A percentile compares a stretch with the other conserved stretches of the same genome.
Evolutionary conservation across 2,797 vertebrate species (phyloP).

Genomic region (Melanogrammus aeglefinus): DNA sequence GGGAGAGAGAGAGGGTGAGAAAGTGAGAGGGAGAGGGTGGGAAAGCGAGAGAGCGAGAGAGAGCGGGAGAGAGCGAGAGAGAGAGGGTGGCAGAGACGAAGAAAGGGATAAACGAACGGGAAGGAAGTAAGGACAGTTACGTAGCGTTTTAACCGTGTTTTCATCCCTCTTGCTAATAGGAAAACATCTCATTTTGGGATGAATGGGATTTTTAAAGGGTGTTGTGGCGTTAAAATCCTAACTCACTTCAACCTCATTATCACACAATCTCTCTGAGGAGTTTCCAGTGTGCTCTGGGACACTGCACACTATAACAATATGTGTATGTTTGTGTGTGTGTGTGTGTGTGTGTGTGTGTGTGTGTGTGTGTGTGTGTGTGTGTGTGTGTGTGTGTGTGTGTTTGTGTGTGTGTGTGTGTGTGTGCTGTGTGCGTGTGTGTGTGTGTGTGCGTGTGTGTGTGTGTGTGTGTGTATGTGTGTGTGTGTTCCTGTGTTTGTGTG

Average conservation of each 20-base stretch:
- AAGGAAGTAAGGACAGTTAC: background rate
- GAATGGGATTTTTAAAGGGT: slow-evolving; percentile 65
- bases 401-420: slow-evolving; percentile 9
- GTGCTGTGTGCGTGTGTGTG: slow-evolving; percentile 17
- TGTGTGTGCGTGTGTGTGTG: too few species aligned
- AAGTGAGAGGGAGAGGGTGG: slow-evolving; percentile 9
- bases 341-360: slow-evolving; percentile 10
- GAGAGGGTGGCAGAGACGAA: slow-evolving; percentile 8
- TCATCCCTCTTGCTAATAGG: slow-evolving; percentile 59
- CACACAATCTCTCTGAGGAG: slow-evolving; percentile 53
- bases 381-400: slow-evolving; percentile 1
- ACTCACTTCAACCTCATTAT: slow-evolving; percentile 73
- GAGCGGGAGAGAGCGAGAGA: slow-evolving; percentile 47
- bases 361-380: slow-evolving; percentile 7
- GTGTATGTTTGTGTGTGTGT: slow-evolving; percentile 11
- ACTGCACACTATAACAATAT: slow-evolving; percentile 47
- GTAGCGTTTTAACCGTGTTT: slow-evolving; percentile 37
- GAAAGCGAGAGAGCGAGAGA: background rate
- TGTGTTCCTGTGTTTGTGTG: too few species aligned
- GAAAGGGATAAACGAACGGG: slow-evolving; percentile 28
- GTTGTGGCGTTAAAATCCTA: slow-evolving; percentile 69
- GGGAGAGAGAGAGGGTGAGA: slow-evolving; percentile 23
- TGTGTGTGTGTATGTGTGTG: too few species aligned
- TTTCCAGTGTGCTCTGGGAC: slow-evolving; percentile 49
- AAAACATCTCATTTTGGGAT: slow-evolving; percentile 67